A percentile compares a stretch with the other conserved stretches of the same genome.
phyloP scores from a whole-genome alignment of 2,797 vertebrate genomes.

The Botia almorhae region DNA sequence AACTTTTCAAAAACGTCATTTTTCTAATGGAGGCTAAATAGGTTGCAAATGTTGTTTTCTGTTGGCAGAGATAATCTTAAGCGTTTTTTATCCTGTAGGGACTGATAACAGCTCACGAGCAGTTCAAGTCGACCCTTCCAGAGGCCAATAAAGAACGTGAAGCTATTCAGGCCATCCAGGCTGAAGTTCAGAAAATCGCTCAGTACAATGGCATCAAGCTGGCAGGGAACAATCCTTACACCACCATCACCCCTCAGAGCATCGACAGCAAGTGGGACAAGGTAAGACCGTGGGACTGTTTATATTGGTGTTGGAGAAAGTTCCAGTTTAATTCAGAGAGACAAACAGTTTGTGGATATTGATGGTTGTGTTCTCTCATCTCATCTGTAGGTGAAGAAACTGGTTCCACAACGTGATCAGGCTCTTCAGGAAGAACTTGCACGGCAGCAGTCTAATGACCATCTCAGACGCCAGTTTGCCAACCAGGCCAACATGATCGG shows the following conservation, averaged over 20 bases:
- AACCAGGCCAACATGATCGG: slow-evolving; percentile 90
- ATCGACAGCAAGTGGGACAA: slow-evolving; percentile 93
- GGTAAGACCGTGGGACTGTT: slow-evolving; percentile 65
- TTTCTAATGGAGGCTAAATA: not conserved
- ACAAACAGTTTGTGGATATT: not conserved
- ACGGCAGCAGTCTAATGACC: slow-evolving; percentile 90
- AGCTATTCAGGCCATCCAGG: slow-evolving; percentile 90
- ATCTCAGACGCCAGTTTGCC: slow-evolving; percentile 87
- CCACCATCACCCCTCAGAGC: slow-evolving; percentile 86
- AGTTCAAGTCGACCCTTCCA: slow-evolving; percentile 93
- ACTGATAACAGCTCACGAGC: slow-evolving; percentile 91
- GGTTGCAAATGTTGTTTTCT: too few relatives aligned
- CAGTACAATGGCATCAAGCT: slow-evolving; percentile 89
- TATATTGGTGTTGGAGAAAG: not conserved
- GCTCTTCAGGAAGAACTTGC: slow-evolving; percentile 87
- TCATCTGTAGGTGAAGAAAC: slow-evolving; percentile 81
- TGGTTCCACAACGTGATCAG: slow-evolving; percentile 89
- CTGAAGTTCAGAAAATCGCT: slow-evolving; percentile 86
- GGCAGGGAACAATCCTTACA: slow-evolving; percentile 87
- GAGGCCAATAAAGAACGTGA: slow-evolving; percentile 90
- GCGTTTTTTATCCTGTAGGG: slow-evolving; percentile 74
- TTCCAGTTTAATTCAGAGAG: not conserved
- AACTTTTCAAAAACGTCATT: not conserved
- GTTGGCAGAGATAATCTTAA: not conserved
- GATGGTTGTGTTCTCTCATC: not conserved